A percentile compares a stretch with the other conserved stretches of the same genome.
Conservation (phyloP, 2,797 vertebrate species). For the Oophaga sylvatica region DNA sequence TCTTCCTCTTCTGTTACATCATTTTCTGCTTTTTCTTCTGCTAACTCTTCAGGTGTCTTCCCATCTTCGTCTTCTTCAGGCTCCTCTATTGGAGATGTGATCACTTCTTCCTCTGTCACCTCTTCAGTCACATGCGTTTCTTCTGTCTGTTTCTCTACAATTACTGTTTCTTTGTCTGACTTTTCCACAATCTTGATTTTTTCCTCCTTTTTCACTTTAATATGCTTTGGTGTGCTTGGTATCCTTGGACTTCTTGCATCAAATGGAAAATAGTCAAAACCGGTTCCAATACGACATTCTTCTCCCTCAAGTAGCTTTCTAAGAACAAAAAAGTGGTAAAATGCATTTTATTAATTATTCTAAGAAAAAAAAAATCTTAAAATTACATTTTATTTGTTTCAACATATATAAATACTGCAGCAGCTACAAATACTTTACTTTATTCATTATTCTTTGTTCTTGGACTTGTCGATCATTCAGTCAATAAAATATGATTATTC, state of each 20-base stretch:
- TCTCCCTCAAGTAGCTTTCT: constrained; percentile 93
- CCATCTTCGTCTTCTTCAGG: constrained; percentile 48
- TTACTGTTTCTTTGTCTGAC: constrained; percentile 86
- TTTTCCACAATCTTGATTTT: constrained; percentile 80
- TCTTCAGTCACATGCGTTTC: constrained; percentile 92
- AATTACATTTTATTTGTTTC: not conserved
- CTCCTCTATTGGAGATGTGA: constrained; percentile 70
- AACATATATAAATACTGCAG: not conserved
- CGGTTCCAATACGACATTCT: constrained; percentile 84
- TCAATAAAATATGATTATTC: no score
- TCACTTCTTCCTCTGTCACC: constrained; percentile 83
- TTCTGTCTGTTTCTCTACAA: constrained; percentile 90
- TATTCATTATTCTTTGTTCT: no score
- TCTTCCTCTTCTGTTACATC: constrained; percentile 59
- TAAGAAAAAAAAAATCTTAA: not conserved
- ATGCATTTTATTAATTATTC: not conserved
- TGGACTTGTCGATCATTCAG: no score
- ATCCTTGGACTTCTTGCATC: constrained; percentile 76
- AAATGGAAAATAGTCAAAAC: constrained; percentile 80
- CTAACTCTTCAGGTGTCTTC: constrained; percentile 59
- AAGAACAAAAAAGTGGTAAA: constrained; percentile 52
- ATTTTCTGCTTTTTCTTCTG: constrained; percentile 56
- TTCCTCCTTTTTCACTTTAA: constrained; percentile 87
- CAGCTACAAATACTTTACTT: not conserved
- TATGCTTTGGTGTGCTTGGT: constrained; percentile 71